Evolutionary conservation across 2,113 vertebrate species (phyloP), one percentile per base, ranked within the genome.

Genomic region (Myotis yumanensis): DNA sequence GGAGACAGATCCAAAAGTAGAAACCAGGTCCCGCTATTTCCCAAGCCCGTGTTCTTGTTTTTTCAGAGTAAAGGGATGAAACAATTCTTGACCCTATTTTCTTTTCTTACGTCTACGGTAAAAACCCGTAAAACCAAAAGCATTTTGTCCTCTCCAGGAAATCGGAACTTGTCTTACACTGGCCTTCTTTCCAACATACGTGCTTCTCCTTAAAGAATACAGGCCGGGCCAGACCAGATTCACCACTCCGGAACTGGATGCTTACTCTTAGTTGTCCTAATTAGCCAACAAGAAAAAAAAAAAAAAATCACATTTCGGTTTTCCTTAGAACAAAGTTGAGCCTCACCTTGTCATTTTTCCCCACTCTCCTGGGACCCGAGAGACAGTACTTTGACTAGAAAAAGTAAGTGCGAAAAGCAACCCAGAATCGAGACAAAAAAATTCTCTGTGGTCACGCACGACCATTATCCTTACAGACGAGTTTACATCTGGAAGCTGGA

Each of bases 11-110:
- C 89, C 94, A 72, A 95, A 84, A 81, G 57, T 48, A 92, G 95
- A 96, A 96, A 93, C 54, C 92, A 89, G 79, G 85, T 46, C 94
- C 96, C 51, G 40, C 93, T 35, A 5, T 77, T 54, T 85, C 84
- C 92, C 80, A 64, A 93, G 77, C 91, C 69, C 59, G 16, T 15
- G 32, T 52, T 82, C 73, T 52, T 73, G 28, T 20, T 64, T 91
- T 91, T 83, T 48, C 64, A 54, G 46, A 93, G 25, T n/a, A 46
- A 88, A 90, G 20, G 35, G 40, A 72, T 46, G 66, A 66, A 79
- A 93, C 14, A 81, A 52, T 90, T 59, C 20, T 32, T 77, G 87
- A 83, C 48, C 79, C 30, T n/a, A 59, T 86, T 95, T 95, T 76
- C 69, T 85, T n/a, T 95, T 80, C 90, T 95, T 59, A 93, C 1